Conservation (phyloP, 1,140 invertebrate species). For the Caerostris extrusa region DNA sequence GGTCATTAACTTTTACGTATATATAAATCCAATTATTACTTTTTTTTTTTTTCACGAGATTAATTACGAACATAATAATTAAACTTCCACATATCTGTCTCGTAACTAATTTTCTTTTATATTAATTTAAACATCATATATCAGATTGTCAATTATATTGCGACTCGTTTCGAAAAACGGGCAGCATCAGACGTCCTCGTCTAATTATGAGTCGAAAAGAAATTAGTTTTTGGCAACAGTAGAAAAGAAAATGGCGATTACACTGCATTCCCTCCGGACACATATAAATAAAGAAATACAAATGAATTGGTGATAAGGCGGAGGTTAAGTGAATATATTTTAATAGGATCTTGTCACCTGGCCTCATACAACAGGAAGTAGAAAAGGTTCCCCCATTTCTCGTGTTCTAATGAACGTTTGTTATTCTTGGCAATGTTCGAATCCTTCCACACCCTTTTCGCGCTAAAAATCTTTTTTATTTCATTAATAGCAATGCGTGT, state of each 20-base stretch:
- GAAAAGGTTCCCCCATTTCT: neutral
- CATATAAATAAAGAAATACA: neutral
- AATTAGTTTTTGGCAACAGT: neutral
- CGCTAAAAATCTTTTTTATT: neutral
- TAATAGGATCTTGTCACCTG: constrained; percentile 43
- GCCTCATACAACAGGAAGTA: constrained; percentile 50
- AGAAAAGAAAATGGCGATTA: neutral
- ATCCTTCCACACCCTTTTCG: neutral
- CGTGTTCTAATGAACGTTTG: too few species aligned
- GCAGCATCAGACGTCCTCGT: neutral
- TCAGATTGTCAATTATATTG: neutral
- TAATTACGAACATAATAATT: neutral
- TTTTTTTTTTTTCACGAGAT: neutral
- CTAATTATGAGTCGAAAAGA: neutral
- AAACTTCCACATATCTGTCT: neutral
- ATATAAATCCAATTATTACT: neutral
- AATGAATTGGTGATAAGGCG: neutral
- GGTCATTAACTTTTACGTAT: too few species aligned
- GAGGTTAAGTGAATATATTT: constrained; percentile 64
- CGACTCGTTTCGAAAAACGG: neutral
- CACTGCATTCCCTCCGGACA: neutral
- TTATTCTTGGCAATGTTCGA: neutral
- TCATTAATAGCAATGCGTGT: neutral
- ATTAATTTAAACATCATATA: neutral
- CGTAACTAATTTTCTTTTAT: neutral